Conservation (phyloP, 2,888 invertebrate species). For the Abrostola triplasia region DNA sequence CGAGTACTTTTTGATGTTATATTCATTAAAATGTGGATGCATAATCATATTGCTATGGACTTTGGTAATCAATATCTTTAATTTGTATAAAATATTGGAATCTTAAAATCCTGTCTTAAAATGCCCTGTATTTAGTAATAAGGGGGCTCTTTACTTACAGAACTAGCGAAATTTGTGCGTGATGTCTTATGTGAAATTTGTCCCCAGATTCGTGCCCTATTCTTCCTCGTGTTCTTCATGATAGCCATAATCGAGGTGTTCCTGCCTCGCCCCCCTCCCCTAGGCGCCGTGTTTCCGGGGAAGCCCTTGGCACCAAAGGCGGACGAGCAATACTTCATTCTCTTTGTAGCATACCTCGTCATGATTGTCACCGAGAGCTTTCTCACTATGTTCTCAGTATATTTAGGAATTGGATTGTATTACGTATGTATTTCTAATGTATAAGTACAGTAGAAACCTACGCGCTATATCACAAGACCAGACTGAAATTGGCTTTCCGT, state of each 20-base stretch:
- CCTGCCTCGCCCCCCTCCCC: conserved; percentile 28
- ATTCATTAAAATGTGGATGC: conserved; percentile 62
- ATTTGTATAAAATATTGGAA: too few species aligned
- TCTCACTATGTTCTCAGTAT: conserved; percentile 49
- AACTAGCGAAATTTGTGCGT: background rate
- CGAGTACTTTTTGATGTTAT: conserved; percentile 63
- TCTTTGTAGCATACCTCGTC: conserved; percentile 51
- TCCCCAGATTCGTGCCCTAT: conserved; percentile 63
- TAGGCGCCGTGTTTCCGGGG: conserved; percentile 34
- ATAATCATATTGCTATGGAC: conserved; percentile 63
- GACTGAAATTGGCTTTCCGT: too few species aligned
- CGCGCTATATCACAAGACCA: too few species aligned
- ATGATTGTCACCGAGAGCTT: conserved; percentile 59
- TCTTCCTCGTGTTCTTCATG: conserved; percentile 57
- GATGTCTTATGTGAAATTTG: conserved; percentile 4
- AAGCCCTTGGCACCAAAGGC: conserved; percentile 9
- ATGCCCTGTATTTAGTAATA: too few species aligned
- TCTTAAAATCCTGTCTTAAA: too few species aligned
- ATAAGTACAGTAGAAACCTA: too few species aligned
- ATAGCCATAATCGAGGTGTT: conserved; percentile 55
- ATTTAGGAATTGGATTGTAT: conserved; percentile 56
- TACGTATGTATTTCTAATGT: conserved; percentile 53
- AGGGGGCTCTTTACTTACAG: background rate
- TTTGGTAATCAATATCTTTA: conserved; percentile 49
- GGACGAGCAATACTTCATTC: conserved; percentile 11